phyloP scores from a whole-genome alignment of 1,140 invertebrate genomes.

The Oncopodura yosiiana region DNA sequence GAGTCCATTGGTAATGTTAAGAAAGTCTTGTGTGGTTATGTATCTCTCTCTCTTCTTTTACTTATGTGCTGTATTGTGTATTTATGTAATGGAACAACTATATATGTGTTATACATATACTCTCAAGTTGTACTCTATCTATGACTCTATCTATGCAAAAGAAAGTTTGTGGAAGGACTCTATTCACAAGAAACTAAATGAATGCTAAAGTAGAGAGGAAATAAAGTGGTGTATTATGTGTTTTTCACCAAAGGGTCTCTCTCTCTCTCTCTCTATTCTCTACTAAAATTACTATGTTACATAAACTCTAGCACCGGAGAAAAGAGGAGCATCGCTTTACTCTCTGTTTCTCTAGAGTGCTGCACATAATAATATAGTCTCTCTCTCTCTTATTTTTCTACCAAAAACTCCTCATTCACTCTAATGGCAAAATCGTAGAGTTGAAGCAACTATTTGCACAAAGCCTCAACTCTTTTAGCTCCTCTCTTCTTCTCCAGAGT shows the following conservation, averaged over 20 bases:
- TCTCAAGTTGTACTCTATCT: background rate
- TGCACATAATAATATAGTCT: too few species aligned
- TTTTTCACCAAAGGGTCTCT: constrained; percentile 24
- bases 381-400: too few species aligned
- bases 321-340: too few species aligned
- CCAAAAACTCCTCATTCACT: too few species aligned
- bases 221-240: constrained; percentile 29
- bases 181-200: constrained; percentile 20
- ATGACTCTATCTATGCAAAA: background rate
- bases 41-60: background rate
- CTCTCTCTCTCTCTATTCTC: too few species aligned
- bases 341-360: too few species aligned
- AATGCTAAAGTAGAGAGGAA: constrained; percentile 24
- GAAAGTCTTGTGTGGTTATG: too few species aligned
- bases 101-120: too few species aligned
- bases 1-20: constrained; percentile 17
- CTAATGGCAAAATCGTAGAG: constrained; percentile 25
- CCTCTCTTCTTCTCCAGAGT: constrained; percentile 20
- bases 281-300: too few species aligned
- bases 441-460: constrained; percentile 27
- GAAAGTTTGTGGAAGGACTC: background rate
- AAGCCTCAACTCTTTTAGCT: constrained; percentile 14
- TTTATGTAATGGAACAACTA: too few species aligned
- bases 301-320: too few species aligned
- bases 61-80: too few species aligned